Evolutionary conservation across 2,113 vertebrate genomes (phyloP).

Genomic region (Istiophorus platypterus): DNA sequence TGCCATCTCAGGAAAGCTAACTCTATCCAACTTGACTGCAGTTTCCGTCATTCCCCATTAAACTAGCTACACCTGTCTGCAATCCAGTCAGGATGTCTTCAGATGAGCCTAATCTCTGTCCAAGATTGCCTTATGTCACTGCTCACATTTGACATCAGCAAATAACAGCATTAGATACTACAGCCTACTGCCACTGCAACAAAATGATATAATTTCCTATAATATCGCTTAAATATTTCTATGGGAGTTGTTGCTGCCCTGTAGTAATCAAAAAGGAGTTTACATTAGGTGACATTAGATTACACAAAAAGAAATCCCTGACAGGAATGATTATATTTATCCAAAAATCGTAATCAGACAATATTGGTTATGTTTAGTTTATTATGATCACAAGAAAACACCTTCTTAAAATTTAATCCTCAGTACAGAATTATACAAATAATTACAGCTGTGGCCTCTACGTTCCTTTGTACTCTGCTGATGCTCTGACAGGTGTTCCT

Average conservation of each 20-base stretch:
- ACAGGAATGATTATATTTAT: neutral
- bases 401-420: slow-evolving; percentile 12
- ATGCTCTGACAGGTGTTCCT: slow-evolving; percentile 19
- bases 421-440: neutral
- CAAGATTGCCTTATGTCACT: slow-evolving; percentile 48
- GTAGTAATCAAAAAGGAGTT: slow-evolving; percentile 17
- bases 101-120: slow-evolving; percentile 42
- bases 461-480: neutral
- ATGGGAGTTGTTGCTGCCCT: neutral
- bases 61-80: slow-evolving; percentile 3
- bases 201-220: slow-evolving; percentile 15
- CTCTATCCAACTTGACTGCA: slow-evolving; percentile 16
- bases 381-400: slow-evolving; percentile 14
- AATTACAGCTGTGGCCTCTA: neutral
- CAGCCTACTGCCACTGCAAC: slow-evolving; percentile 28
- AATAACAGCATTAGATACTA: slow-evolving; percentile 43
- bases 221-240: slow-evolving; percentile 10
- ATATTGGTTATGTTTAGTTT: neutral
- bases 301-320: neutral
- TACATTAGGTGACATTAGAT: neutral
- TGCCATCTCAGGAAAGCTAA: slow-evolving; percentile 6
- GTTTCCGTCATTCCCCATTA: slow-evolving; percentile 25
- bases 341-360: neutral
- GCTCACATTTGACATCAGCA: slow-evolving; percentile 45
- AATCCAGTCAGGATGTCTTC: slow-evolving; percentile 20